These are phyloP conservation scores for Aspidapion aeneum DNA, from an alignment of 2,888 invertebrate genomes.

Conservation along the genomic window DNA sequence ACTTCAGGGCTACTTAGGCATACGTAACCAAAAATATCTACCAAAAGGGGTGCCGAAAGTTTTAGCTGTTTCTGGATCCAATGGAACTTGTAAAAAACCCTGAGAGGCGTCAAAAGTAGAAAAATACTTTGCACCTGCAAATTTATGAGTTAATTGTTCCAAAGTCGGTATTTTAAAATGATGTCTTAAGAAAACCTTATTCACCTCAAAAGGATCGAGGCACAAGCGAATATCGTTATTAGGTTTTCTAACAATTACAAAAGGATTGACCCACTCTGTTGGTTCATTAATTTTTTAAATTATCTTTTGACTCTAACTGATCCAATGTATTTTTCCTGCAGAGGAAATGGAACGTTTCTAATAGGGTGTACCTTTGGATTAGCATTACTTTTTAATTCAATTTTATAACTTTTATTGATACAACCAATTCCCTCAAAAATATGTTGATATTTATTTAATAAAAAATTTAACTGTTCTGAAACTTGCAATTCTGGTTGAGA, in stretches of 20 bases:
- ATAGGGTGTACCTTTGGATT: conserved; percentile 21
- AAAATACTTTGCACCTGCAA: conserved; percentile 19
- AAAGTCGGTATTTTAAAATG: conserved; percentile 19
- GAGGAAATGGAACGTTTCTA: conserved; percentile 25
- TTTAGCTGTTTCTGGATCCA: conserved; percentile 18
- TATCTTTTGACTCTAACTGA: conserved; percentile 23
- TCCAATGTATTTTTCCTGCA: conserved; percentile 20
- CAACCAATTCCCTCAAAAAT: conserved; percentile 28
- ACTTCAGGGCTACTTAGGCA: conserved; percentile 8
- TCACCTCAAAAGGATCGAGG: conserved; percentile 26
- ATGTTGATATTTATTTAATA: conserved; percentile 20
- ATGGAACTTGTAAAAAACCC: conserved; percentile 17
- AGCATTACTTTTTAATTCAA: conserved; percentile 17
- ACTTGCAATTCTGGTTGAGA: background rate
- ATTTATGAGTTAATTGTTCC: conserved; percentile 22
- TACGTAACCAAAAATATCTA: conserved; percentile 2
- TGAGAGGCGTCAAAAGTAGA: conserved; percentile 17
- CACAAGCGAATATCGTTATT: conserved; percentile 25
- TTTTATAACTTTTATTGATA: conserved; percentile 20
- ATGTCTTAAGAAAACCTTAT: conserved; percentile 20
- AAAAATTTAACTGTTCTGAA: background rate
- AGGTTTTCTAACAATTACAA: conserved; percentile 27
- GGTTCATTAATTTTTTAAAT: conserved; percentile 11
- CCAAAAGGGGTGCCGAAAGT: conserved; percentile 9
- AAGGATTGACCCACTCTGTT: conserved; percentile 28